Evolutionary conservation across 2,113 vertebrate species (phyloP), one percentile per base, ranked within the genome.

Genomic region (Podiceps cristatus): DNA sequence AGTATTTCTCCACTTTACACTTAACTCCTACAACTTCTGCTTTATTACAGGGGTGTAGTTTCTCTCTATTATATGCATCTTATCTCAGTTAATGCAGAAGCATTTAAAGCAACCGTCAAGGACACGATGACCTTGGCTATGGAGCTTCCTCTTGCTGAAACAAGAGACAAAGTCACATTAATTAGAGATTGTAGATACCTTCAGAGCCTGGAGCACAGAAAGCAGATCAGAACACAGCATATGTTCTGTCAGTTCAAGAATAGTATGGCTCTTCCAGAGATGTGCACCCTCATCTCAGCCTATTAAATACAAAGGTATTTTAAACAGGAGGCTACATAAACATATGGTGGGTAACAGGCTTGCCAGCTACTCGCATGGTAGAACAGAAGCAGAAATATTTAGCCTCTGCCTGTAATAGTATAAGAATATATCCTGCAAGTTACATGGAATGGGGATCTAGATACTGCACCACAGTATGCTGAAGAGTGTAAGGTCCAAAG

Each of bases 21-120:
- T 45, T 49, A 33, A 81, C 40, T 95, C 68, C 88, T 75, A 81
- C 47, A 75, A 52, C 23, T 94, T 94, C 76, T 37, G 60, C 33
- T 93, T 86, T 93, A 75, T 75, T 84, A 91, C 28, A 20, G 10
- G 55, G 4, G 12, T 47, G 20, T 44, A 22, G 37, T 35, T 90
- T 84, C 82, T 76, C 64, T 73, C 44, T 72, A n/a, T 25, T 45
- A 59, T 44, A 50, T 4, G 6, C 35, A 67, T 59, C 87, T 97
- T 95, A 95, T 95, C 86, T 95, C 52, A 59, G 56, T 83, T 78
- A 84, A 86, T 9, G 24, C 91, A 96, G 63, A 91, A 92, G 42
- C 60, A 69, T 52, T 90, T 83, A 62, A 92, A 96, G 58, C 55
- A 96, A 93, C 82, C 0, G 3, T 58, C 88, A 96, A 95, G 90